Evolutionary conservation across 2,888 invertebrate genomes (phyloP), one percentile per base, ranked within the genome.

Genomic region (Hyles lineata): DNA sequence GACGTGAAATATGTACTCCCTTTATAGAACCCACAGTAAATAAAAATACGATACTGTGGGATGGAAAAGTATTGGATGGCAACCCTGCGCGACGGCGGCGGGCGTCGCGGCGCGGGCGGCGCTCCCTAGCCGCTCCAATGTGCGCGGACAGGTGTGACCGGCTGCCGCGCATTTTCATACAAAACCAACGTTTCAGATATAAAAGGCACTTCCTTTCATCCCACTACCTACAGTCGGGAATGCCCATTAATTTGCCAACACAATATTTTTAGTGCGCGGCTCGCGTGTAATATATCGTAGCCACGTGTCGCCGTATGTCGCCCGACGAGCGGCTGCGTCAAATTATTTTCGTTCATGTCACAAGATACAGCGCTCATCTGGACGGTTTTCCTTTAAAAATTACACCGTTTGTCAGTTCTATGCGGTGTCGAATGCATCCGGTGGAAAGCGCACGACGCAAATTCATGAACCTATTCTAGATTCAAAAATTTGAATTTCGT

Each of bases 181-280:
- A 93, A 93, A 94, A 93, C 91, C 90, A 92, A 91, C 93, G 92
- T 90, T 93, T 93, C 93, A 93, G 93, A 92, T 93, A 93, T 93
- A 93, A 94, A 93, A 93, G 93, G 92, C 93, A 93, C 92, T 93
- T 93, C 93, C 94, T 94, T 94, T 94, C 94, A 93, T 93, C 94
- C 94, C 92, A 90, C 92, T 87, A 91, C 92, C 94, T 89, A 94
- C 92, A 87, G 92, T 90, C 91, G 92, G 88, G 94, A 94, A 94
- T 94, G 94, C 94, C 94, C 94, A 94, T 94, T 94, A 94, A 94
- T 94, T 94, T 94, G 94, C 94, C 94, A 94, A 94, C 94, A 94
- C 94, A 94, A 94, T 94, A 94, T 94, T 94, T 94, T 94, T 94
- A 94, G 94, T 94, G 88, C 91, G 89, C 93, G 91, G 91, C 92